These are phyloP conservation scores for Nycticryphes semicollaris DNA, from an alignment of 2,113 vertebrate species.

Conservation along the genomic window DNA sequence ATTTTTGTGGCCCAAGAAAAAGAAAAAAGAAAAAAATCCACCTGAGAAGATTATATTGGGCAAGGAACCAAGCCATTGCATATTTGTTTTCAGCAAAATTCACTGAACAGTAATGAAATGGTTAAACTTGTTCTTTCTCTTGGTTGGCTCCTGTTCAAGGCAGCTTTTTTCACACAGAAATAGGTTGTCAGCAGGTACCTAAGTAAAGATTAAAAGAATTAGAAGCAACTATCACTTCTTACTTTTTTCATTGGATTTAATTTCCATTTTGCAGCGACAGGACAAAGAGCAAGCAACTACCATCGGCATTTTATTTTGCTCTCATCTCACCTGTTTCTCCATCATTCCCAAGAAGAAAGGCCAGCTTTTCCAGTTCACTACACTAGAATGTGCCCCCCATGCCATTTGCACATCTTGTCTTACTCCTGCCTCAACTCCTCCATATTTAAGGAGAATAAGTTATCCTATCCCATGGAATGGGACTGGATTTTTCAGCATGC, in stretches of 20 bases:
- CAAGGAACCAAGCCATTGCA: background rate
- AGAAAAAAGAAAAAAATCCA: background rate
- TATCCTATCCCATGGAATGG: background rate
- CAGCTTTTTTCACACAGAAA: background rate
- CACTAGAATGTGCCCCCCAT: background rate
- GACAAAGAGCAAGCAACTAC: background rate
- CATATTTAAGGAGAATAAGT: background rate
- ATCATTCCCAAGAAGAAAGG: background rate
- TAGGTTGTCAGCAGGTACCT: background rate
- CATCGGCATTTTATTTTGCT: background rate
- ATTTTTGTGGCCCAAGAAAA: background rate
- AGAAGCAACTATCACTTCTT: background rate
- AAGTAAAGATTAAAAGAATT: background rate
- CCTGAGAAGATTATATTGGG: rapidly evolving
- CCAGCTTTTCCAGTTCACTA: background rate
- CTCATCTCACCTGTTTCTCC: background rate
- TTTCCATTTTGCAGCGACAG: background rate
- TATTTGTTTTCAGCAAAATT: background rate
- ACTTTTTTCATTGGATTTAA: background rate
- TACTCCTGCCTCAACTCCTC: background rate
- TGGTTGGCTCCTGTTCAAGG: background rate
- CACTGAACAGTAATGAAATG: background rate
- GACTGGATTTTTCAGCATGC: background rate
- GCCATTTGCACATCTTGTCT: background rate
- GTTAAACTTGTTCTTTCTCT: background rate